These are phyloP conservation scores for Crenichthys baileyi DNA, from an alignment of 2,797 vertebrate species.

Conservation along the genomic window DNA sequence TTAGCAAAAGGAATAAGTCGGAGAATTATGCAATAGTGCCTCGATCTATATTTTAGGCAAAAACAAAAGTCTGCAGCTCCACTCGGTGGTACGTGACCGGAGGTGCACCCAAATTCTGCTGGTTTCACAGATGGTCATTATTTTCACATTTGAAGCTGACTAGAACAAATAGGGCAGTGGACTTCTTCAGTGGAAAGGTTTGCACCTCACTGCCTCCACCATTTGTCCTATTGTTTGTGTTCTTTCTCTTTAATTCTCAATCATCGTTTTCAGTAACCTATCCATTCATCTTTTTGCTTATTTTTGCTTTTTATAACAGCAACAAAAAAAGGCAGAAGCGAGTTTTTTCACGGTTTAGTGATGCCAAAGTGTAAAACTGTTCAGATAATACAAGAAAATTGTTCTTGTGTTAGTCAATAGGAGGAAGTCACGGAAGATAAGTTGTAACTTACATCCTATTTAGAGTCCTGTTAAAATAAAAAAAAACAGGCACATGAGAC, in stretches of 20 bases:
- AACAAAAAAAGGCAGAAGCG: background rate
- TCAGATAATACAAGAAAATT: constrained; percentile 8
- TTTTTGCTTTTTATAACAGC: background rate
- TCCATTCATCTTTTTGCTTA: background rate
- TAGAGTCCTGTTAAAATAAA: background rate
- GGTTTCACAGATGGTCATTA: constrained; percentile 31
- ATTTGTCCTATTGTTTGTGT: constrained; percentile 5
- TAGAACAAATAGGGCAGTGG: constrained; percentile 33
- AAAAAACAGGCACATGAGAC: background rate
- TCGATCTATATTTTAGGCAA: background rate
- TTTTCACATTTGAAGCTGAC: constrained; percentile 37
- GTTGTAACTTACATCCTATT: constrained; percentile 26
- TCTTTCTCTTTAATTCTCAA: background rate
- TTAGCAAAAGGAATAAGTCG: constrained; percentile 10
- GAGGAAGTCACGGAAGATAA: constrained; percentile 26
- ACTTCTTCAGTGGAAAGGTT: constrained; percentile 14
- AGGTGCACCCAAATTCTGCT: constrained; percentile 16
- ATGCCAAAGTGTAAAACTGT: background rate
- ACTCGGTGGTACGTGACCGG: constrained; percentile 36
- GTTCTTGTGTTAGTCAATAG: constrained; percentile 38
- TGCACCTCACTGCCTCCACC: constrained; percentile 7
- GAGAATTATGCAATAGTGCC: constrained; percentile 42
- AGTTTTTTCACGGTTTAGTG: constrained; percentile 14
- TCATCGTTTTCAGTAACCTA: background rate
- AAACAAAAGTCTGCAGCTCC: constrained; percentile 47